phyloP scores from a whole-genome alignment of 2,888 invertebrate species.

The Nomada ruficornis region DNA sequence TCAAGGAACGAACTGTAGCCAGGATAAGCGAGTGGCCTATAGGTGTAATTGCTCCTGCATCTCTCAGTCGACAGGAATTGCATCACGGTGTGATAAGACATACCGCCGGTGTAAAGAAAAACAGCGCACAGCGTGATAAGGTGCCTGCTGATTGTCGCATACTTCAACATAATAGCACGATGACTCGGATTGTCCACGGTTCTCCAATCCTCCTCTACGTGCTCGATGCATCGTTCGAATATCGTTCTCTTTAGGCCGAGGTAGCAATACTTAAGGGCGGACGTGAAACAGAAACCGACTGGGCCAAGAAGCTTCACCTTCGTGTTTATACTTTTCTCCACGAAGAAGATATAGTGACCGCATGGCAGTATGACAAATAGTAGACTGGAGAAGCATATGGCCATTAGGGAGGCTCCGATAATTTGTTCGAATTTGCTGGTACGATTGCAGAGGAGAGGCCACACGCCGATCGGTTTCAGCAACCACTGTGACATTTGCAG shows the following conservation, averaged over 20 bases:
- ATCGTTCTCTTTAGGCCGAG: constrained; percentile 39
- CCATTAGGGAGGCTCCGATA: constrained; percentile 2
- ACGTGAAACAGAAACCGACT: constrained; percentile 63
- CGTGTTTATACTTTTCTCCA: constrained; percentile 24
- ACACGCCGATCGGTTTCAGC: constrained; percentile 72
- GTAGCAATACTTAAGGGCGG: constrained; percentile 66
- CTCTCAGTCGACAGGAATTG: constrained; percentile 37
- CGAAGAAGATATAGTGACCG: constrained; percentile 33
- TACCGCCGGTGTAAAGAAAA: constrained; percentile 59
- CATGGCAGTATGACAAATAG: constrained; percentile 50
- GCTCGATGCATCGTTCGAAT: constrained; percentile 58
- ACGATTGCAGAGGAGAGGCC: constrained; percentile 55
- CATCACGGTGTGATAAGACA: constrained; percentile 59
- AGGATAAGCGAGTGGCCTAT: constrained; percentile 65
- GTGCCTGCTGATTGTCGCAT: constrained; percentile 64
- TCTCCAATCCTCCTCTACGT: constrained; percentile 70
- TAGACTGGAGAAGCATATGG: constrained; percentile 2
- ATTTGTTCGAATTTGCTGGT: constrained; percentile 46
- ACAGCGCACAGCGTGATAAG: constrained; percentile 54
- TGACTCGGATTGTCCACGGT: not conserved
- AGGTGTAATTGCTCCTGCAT: constrained; percentile 53
- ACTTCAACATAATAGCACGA: constrained; percentile 61
- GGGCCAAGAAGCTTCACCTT: constrained; percentile 69
- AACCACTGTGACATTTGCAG: constrained; percentile 73
- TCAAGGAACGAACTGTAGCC: constrained; percentile 64